Base-by-base conservation (phyloP, 2,797 vertebrate species). In the Pteronotus mesoamericanus region DNA sequence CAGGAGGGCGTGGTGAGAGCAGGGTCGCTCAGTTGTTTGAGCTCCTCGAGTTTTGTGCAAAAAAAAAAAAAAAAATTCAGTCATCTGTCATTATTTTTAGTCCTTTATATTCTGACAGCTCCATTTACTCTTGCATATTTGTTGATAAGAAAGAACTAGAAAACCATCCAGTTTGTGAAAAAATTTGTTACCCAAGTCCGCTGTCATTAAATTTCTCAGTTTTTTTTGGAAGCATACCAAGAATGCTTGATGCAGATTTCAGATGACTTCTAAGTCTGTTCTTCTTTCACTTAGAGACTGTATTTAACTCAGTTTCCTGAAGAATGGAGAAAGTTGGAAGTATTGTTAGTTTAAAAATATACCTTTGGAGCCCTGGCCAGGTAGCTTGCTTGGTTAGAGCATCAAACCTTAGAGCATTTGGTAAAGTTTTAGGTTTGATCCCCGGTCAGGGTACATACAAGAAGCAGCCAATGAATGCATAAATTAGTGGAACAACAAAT, bases 141-240 rank as follows among this genome's bases (percentile, higher is more conserved):
- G 66, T 89, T 86, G 34, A 79, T 51, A 74, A 93, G 22, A 55
- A 89, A 57, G 37, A 89, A 68, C 51, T 87, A 66, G 80, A 94
- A 91, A 91, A 71, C 34, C 37, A 64, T 86, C 48, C 79, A 86
- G 66, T 75, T 61, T 91, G 19, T 83, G 57, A 86, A 57, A 91
- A 86, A 75, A 86, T 86, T 80, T 89, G 55, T 95, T 89, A 80
- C 64, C 51, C 71, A 55, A 92, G 57, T 89, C n/a, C 37, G 74
- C 42, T n/a, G 37, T 89, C 8, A 61, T 6, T 82, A 26, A 94
- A 86, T 91, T 95, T 93, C 55, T 96, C 55, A 75, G 39, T 88
- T 80, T 91, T 80, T 91, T 77, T 71, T 48, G 32, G 32, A 84
- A 64, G 37, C 91, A 39, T 51, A 34, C 16, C 44, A 91, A 75